Base-by-base conservation (phyloP, 2,113 vertebrate species). In the Ornithorhynchus anatinus region DNA sequence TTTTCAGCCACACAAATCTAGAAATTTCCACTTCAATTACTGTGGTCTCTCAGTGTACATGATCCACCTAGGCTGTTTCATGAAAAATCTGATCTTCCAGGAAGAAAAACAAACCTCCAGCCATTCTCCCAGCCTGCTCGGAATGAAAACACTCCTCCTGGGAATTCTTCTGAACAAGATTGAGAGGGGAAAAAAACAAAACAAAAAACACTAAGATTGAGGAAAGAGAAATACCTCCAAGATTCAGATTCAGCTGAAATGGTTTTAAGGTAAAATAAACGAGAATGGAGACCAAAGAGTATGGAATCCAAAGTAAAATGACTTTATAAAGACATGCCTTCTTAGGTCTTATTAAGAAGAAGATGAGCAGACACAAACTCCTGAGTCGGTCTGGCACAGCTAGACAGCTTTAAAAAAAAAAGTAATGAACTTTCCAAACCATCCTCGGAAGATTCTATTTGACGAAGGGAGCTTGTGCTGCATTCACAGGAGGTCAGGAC, bases 111-210 rank as follows among this genome's bases (percentile, higher is more conserved):
- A 67, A 9, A 1, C 31, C 22, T 3, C 35, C 17, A 15, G 15
- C 29, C 37, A 43, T 12, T 54, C 37, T 33, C 19, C 17, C 54
- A 43, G 10, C 12, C 50, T 66, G 50, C 84, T 67, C 13, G 80
- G 53, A 31, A 37, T 11, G 36, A 69, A 61, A 69, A 64, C 40
- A 38, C 5, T 77, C 59, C 63, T 68, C 61, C 20, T 14, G 8
- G 45, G 42, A 56, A 20, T 72, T 72, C 69, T 71, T 27, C n/a
- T n/a, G n/a, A n/a, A n/a, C n/a, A n/a, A n/a, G 56, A 67, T 33
- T 14, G 66, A 74, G 56, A 69, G n/a, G 69, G 61, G 69, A 69
- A 58, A 25, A 23, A 4, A 1, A n/a, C n/a, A n/a, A n/a, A n/a
- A n/a, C n/a, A n/a, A n/a, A n/a, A n/a, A n/a, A n/a, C n/a, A n/a